Evolutionary conservation across 2,797 vertebrate species (phyloP).

Genomic region (Ctenopoma kingsleyae): DNA sequence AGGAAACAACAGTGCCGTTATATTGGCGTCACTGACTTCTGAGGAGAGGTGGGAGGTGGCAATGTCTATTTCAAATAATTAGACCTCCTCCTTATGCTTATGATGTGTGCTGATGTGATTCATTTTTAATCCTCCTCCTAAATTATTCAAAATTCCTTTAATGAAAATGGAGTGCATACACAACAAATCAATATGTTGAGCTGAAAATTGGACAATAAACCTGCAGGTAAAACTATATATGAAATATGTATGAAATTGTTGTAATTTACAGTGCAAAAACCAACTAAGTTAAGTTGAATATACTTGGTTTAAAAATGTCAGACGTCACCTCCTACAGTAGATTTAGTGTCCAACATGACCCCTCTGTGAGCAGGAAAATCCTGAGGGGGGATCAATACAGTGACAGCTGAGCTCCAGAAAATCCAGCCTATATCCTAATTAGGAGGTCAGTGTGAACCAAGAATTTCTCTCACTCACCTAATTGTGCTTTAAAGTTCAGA

Average conservation of each 20-base stretch:
- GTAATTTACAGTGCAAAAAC: conserved; percentile 1
- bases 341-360: conserved; percentile 53
- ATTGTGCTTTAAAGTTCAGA: conserved; percentile 82
- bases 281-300: conserved; percentile 11
- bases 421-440: conserved; percentile 80
- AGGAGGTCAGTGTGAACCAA: conserved; percentile 64
- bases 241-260: neutral
- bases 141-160: conserved; percentile 75
- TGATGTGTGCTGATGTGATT: conserved; percentile 68
- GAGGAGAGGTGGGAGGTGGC: conserved; percentile 42
- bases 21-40: conserved; percentile 48
- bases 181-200: conserved; percentile 68
- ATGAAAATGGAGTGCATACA: conserved; percentile 57
- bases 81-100: conserved; percentile 52
- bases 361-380: conserved; percentile 53
- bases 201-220: conserved; percentile 27
- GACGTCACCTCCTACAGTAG: conserved; percentile 25
- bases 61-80: conserved; percentile 49
- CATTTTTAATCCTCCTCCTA: conserved; percentile 75
- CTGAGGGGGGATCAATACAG: conserved; percentile 78
- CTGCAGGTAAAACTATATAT: conserved; percentile 14
- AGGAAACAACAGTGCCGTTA: conserved; percentile 64
- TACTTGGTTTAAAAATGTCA: conserved; percentile 37
- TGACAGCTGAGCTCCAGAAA: conserved; percentile 78
- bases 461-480: conserved; percentile 69